Evolutionary conservation across 2,797 vertebrate genomes (phyloP).

Genomic region (Carduelis carduelis): DNA sequence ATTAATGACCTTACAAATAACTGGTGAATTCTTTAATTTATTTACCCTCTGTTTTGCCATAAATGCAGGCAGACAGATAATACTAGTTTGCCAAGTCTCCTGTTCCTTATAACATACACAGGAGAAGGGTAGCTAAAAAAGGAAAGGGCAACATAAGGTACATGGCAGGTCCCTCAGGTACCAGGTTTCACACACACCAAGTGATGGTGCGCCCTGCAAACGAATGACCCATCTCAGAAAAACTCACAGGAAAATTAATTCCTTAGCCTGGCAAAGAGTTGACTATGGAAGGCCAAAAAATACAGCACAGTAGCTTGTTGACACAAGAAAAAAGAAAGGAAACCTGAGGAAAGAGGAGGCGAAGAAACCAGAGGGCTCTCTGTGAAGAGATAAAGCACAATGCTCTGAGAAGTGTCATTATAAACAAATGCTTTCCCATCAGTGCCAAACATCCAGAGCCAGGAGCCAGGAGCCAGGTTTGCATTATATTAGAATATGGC

Average conservation of each 20-base stretch:
- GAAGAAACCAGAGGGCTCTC: neutral
- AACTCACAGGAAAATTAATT: neutral
- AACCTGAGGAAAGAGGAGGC: neutral
- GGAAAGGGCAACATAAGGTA: neutral
- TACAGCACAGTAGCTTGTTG: neutral
- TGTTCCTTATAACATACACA: neutral
- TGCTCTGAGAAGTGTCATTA: neutral
- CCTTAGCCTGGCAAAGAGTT: neutral
- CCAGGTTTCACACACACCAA: neutral
- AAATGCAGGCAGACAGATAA: neutral
- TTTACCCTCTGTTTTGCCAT: neutral
- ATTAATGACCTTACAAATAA: neutral
- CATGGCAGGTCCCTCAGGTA: neutral
- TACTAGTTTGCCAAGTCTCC: neutral
- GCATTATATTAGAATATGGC: neutral
- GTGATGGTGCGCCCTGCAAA: neutral
- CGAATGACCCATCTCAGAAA: neutral
- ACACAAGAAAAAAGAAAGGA: neutral
- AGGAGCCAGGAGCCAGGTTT: neutral
- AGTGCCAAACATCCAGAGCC: neutral
- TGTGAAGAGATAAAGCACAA: neutral
- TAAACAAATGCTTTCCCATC: neutral
- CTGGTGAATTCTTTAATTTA: neutral
- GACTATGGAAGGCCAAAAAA: neutral
- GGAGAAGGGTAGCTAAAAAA: conserved; percentile 7